Evolutionary conservation across 37 sponge, comb jelly and placozoan species (phyloP).

Genomic region (Diacarnus erythraeanus): DNA sequence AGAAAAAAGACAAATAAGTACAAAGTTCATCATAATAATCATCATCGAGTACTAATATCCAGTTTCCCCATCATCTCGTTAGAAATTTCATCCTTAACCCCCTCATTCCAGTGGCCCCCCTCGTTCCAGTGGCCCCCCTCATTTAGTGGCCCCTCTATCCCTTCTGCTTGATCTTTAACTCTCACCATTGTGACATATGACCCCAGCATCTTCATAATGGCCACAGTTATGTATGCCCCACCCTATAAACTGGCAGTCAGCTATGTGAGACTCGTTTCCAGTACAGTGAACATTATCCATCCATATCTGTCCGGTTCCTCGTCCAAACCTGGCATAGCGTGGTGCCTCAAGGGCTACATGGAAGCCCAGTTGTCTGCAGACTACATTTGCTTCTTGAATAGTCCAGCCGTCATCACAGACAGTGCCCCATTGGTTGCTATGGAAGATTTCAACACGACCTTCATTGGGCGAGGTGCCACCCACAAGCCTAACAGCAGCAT

Average conservation of each 20-base stretch:
- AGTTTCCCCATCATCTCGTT: too few species aligned
- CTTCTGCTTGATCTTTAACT: too few species aligned
- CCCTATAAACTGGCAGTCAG: conserved; percentile 21
- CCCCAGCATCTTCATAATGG: conserved; percentile 60
- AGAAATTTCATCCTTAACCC: too few species aligned
- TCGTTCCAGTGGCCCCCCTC: too few species aligned
- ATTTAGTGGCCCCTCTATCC: too few species aligned
- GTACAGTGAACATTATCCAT: conserved; percentile 52
- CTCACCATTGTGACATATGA: conserved; percentile 48
- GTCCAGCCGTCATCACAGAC: conserved; percentile 55
- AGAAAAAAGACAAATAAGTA: too few species aligned
- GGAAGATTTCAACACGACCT: conserved; percentile 68
- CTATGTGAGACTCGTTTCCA: conserved; percentile 33
- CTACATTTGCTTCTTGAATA: conserved; percentile 39
- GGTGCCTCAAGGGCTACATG: conserved; percentile 5
- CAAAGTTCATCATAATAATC: too few species aligned
- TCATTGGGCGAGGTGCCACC: background rate
- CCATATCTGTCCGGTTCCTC: conserved; percentile 50
- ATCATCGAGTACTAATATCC: too few species aligned
- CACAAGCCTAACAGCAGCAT: conserved; percentile 35
- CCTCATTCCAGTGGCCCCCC: too few species aligned
- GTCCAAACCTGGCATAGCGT: conserved; percentile 20
- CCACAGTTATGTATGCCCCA: conserved; percentile 41
- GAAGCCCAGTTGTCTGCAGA: conserved; percentile 58
- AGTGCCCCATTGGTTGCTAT: conserved; percentile 58